Conservation (phyloP, 2,113 vertebrate genomes). For the Peucedramus taeniatus region DNA sequence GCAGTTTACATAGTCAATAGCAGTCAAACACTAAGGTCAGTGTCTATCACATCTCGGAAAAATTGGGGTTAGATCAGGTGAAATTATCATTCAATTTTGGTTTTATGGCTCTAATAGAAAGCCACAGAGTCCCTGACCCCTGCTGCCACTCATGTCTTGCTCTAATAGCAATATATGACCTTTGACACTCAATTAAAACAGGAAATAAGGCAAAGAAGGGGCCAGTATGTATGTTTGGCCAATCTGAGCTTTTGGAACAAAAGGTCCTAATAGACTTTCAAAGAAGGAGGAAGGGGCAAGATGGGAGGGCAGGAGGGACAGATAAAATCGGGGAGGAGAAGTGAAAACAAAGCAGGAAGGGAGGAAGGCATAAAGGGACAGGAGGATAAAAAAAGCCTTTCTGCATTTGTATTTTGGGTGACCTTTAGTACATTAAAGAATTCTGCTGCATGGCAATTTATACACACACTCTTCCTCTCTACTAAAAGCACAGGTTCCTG, state of each 20-base stretch:
- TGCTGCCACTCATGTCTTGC: slow-evolving; percentile 66
- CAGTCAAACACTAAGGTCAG: slow-evolving; percentile 76
- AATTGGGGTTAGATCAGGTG: slow-evolving; percentile 78
- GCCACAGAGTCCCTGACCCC: slow-evolving; percentile 68
- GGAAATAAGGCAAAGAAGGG: slow-evolving; percentile 71
- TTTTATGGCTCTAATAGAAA: slow-evolving; percentile 74
- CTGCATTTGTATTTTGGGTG: neutral
- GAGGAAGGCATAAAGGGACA: neutral
- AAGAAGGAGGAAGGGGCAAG: neutral
- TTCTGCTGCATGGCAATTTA: neutral
- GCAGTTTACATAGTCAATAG: slow-evolving; percentile 75
- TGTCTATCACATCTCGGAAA: slow-evolving; percentile 69
- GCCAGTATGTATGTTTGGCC: slow-evolving; percentile 63
- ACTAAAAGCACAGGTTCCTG: neutral
- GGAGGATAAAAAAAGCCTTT: neutral
- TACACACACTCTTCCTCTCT: neutral
- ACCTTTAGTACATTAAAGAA: neutral
- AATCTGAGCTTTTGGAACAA: slow-evolving; percentile 42
- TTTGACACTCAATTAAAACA: slow-evolving; percentile 75
- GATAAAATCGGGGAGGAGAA: neutral
- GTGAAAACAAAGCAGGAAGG: neutral
- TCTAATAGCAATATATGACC: slow-evolving; percentile 72
- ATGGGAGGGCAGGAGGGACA: neutral
- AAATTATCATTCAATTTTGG: slow-evolving; percentile 77
- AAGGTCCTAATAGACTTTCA: slow-evolving; percentile 41